These are phyloP conservation scores for Toxostoma redivivum DNA, from an alignment of 2,113 vertebrate genomes.

Conservation along the genomic window DNA sequence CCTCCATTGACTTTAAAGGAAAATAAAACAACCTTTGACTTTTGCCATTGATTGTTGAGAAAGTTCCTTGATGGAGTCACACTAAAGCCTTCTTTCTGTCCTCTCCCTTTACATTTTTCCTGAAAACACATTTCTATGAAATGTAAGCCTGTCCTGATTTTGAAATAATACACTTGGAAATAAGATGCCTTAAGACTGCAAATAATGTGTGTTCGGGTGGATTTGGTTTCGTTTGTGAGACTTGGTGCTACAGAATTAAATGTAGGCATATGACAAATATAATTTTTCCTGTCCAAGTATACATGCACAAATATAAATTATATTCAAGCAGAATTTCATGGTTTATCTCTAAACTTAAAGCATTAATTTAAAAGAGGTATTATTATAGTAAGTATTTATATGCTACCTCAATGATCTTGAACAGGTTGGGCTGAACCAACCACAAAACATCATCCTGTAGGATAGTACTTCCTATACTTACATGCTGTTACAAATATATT, in stretches of 20 bases:
- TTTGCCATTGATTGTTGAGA: constrained; percentile 67
- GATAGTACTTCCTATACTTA: background rate
- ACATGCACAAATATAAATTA: background rate
- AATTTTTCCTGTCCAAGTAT: background rate
- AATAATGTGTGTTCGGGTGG: background rate
- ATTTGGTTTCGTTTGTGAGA: background rate
- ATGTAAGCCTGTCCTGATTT: background rate
- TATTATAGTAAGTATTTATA: background rate
- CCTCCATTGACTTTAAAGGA: constrained; percentile 63
- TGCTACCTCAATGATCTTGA: background rate
- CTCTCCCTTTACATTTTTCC: background rate
- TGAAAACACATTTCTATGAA: background rate
- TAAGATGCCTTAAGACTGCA: background rate
- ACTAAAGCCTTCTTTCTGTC: background rate
- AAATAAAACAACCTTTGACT: constrained; percentile 72
- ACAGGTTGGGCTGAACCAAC: background rate
- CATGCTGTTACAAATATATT: background rate
- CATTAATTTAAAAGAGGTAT: background rate
- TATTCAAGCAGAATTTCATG: background rate
- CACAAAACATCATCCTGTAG: background rate
- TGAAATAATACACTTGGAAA: background rate
- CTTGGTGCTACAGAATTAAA: background rate
- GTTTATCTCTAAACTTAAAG: background rate
- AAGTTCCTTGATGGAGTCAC: constrained; percentile 6
- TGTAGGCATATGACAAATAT: background rate